Conservation (phyloP, 1,140 invertebrate genomes). For the Antheraea mylitta region DNA sequence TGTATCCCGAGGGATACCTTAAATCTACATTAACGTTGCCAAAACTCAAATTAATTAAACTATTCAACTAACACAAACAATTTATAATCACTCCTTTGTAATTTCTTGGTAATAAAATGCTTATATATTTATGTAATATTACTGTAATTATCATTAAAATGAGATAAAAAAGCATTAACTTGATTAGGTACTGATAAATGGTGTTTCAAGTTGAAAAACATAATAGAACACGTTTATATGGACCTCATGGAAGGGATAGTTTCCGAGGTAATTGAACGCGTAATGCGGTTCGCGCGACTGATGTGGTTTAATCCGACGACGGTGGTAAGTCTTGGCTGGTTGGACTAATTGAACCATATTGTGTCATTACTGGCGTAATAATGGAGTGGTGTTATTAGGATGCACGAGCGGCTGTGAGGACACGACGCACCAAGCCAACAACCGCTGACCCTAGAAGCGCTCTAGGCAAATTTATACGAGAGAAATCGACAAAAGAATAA, state of each 20-base stretch:
- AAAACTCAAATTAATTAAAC: no score
- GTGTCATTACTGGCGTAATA: constrained; percentile 40
- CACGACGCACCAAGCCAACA: constrained; percentile 28
- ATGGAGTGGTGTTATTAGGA: constrained; percentile 39
- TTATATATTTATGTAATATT: no score
- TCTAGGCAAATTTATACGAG: background rate
- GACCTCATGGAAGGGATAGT: constrained; percentile 20
- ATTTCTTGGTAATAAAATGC: no score
- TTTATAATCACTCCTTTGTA: no score
- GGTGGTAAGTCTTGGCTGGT: constrained; percentile 39
- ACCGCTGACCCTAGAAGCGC: constrained; percentile 14
- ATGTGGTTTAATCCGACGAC: constrained; percentile 38
- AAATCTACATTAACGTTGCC: no score
- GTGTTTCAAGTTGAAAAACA: background rate
- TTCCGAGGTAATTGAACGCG: constrained; percentile 37
- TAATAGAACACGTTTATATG: background rate
- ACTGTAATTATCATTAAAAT: background rate
- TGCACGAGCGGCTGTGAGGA: constrained; percentile 42
- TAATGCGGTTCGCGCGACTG: constrained; percentile 34
- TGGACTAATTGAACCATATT: constrained; percentile 52
- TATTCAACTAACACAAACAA: no score
- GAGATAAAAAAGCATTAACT: background rate
- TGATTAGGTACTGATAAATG: background rate
- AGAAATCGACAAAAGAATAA: background rate
- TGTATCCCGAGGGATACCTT: no score